Conservation (phyloP, 2,888 invertebrate genomes). For the Pomacea canaliculata region DNA sequence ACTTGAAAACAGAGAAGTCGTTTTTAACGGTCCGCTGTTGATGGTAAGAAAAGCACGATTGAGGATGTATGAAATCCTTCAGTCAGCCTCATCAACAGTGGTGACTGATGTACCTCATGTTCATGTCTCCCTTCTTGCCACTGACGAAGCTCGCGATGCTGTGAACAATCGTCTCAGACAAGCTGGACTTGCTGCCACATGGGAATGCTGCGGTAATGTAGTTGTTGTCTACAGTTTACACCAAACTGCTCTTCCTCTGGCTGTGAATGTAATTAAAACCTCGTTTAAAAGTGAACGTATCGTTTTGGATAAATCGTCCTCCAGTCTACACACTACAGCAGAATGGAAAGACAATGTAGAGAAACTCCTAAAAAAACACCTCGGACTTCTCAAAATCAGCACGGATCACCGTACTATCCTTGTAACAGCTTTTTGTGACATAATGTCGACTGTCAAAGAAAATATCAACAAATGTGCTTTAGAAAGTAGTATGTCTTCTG, state of each 20-base stretch:
- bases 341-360: constrained; percentile 4
- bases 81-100: not conserved
- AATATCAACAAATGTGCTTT: constrained; percentile 29
- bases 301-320: constrained; percentile 2
- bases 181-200: constrained; percentile 8
- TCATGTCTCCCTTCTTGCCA: constrained; percentile 3
- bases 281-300: constrained; percentile 3
- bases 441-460: constrained; percentile 18
- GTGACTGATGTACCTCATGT: constrained; percentile 1
- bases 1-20: not conserved
- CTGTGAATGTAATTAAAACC: constrained; percentile 12
- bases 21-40: constrained; percentile 15
- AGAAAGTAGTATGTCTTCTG: constrained; percentile 28
- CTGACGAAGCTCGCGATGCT: constrained; percentile 6
- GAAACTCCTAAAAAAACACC: not conserved
- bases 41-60: constrained; percentile 12
- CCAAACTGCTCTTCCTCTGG: not conserved
- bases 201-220: constrained; percentile 2
- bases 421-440: constrained; percentile 8
- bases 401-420: not conserved
- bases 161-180: constrained; percentile 15
- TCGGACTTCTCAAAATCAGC: constrained; percentile 25
- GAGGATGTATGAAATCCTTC: constrained; percentile 19
- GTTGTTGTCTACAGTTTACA: not conserved
- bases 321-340: not conserved